Conservation (phyloP, 2,888 invertebrate genomes). For the Meghimatium bilineatum region DNA sequence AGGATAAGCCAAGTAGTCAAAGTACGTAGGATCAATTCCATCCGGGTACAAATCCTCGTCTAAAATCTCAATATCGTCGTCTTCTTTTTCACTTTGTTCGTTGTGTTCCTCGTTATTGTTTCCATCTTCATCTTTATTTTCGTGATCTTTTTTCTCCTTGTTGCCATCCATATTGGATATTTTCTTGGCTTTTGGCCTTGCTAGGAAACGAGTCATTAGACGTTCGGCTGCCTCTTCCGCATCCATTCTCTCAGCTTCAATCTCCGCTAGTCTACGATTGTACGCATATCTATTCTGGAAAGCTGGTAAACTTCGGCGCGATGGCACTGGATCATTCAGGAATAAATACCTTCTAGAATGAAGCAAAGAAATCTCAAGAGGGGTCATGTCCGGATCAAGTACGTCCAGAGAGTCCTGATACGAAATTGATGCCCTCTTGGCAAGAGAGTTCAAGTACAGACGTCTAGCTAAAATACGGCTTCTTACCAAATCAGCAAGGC, state of each 20-base stretch:
- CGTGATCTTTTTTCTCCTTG: neutral
- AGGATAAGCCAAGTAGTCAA: constrained; percentile 1
- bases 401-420: constrained; percentile 37
- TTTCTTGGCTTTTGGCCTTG: constrained; percentile 27
- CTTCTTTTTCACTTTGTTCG: neutral
- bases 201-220: constrained; percentile 21
- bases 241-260: constrained; percentile 36
- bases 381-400: constrained; percentile 24
- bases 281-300: constrained; percentile 23
- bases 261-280: constrained; percentile 36
- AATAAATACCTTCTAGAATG: constrained; percentile 13
- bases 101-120: neutral
- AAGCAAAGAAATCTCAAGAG: constrained; percentile 20
- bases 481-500: constrained; percentile 37
- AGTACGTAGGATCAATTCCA: neutral
- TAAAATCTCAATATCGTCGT: constrained; percentile 4
- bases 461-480: constrained; percentile 32
- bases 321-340: constrained; percentile 19
- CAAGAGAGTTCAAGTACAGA: constrained; percentile 29
- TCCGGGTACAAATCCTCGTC: constrained; percentile 17
- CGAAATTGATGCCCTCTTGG: constrained; percentile 37
- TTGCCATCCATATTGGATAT: neutral
- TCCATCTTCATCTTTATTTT: neutral
- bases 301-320: constrained; percentile 10
- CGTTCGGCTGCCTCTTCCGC: constrained; percentile 34